These are phyloP conservation scores for Acronicta psi DNA, from an alignment of 2,888 invertebrate species.

Conservation along the genomic window DNA sequence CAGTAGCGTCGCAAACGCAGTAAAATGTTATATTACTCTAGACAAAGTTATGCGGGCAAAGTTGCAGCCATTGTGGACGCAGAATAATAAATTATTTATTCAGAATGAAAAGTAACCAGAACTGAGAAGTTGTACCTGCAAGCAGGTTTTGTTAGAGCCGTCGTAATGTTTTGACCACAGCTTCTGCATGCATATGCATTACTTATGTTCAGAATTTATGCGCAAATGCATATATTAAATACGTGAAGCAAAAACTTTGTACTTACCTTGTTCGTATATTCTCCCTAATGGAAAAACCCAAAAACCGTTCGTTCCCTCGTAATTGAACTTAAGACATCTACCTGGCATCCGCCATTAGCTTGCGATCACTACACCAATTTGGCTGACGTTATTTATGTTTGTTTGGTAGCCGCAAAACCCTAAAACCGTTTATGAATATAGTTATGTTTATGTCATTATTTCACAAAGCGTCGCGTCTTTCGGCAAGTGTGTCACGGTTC, in stretches of 20 bases:
- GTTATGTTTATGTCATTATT: slow-evolving; percentile 4
- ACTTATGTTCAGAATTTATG: slow-evolving; percentile 28
- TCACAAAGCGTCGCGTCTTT: slow-evolving; percentile 11
- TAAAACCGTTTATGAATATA: neutral
- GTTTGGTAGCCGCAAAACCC: too few relatives aligned
- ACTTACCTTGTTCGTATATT: too few relatives aligned
- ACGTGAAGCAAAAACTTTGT: too few relatives aligned
- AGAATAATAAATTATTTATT: slow-evolving; percentile 61
- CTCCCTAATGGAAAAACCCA: too few relatives aligned
- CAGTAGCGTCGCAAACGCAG: slow-evolving; percentile 22
- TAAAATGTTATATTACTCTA: slow-evolving; percentile 52
- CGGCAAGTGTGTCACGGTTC: neutral
- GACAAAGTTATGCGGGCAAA: slow-evolving; percentile 44
- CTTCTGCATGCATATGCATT: slow-evolving; percentile 20
- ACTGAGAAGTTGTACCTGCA: slow-evolving; percentile 28
- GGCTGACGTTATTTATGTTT: too few relatives aligned
- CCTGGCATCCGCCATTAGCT: too few relatives aligned
- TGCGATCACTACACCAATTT: too few relatives aligned
- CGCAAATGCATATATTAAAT: slow-evolving; percentile 38
- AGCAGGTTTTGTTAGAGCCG: slow-evolving; percentile 16
- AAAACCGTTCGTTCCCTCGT: too few relatives aligned
- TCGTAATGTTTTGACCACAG: slow-evolving; percentile 13
- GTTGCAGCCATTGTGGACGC: slow-evolving; percentile 50
- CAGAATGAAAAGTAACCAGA: slow-evolving; percentile 51
- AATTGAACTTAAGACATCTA: too few relatives aligned